Base-by-base conservation (phyloP, 2,113 vertebrate species). In the Hemicordylus capensis region DNA sequence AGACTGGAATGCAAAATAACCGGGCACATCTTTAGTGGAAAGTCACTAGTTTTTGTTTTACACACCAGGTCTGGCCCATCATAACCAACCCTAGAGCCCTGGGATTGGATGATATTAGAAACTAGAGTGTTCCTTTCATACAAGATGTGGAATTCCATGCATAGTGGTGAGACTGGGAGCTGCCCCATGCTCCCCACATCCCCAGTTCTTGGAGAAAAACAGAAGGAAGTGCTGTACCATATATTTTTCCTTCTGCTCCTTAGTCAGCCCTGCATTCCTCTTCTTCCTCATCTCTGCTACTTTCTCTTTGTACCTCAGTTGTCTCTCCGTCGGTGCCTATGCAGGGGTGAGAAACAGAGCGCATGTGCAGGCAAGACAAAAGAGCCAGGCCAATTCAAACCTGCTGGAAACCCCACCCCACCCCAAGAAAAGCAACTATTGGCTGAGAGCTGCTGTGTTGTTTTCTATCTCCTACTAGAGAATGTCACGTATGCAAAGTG, bases 171-270 rank as follows among this genome's bases (percentile, higher is more conserved):
- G 9, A 58, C 56, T 76, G 46, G 76, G 20, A 28, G 20, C 14
- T 59, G 11, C 1, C 63, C 42, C 34, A 66, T 58, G 46, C 31
- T 48, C 54, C 11, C 22, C 17, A 9, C 58, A 63, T 28, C 9
- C 31, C 48, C 42, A 63, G 14, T n/a, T 6, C 34, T 1, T 14
- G 19, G 1, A 1, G 34, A 34, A 19, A 77, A 56, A 63, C 0
- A n/a, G 22, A 0, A 7, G 44, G n/a, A 3, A 8, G 58, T 1
- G 73, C 69, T 70, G 89, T 96, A 99, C 99, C 98, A 98, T 98
- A 10, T 98, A 98, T 90, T 99, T 99, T 93, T 99, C 99, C 90
- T 99, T 99, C 93, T 99, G 99, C 89, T 99, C 99, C 93, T 99
- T 99, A 90, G 97, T 97, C 63, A 98, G 95, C 4, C 98, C 97